Base-by-base conservation (phyloP, 2,888 invertebrate species). In the Timema podura region DNA sequence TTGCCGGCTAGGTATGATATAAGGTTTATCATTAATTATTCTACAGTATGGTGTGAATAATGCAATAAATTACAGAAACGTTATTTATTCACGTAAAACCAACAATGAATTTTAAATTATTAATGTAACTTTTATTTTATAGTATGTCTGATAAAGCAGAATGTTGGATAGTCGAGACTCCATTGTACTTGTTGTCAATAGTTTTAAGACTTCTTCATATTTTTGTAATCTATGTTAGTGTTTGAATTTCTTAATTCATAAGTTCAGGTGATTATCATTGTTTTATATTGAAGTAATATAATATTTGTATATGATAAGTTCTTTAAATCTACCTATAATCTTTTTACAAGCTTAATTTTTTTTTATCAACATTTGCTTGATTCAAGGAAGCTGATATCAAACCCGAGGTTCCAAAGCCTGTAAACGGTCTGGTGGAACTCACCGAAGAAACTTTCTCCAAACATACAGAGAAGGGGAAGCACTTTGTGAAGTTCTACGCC, bases 401-500 rank as follows among this genome's bases (percentile, higher is more conserved):
- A 61, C 79, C 80, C 3, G 77, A 79, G 74, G 82, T 85, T 48
- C 88, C 89, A 0, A 85, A 86, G 75, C 81, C 86, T 64, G 83
- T 85, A 65, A 85, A 85, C 73, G 89, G 88, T 8, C 82, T 93
- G 76, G 83, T 88, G 15, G 91, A 92, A 77, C 83, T 95, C 45
- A 91, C 87, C 51, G 92, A 92, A 76, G 87, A 90, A 16, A 91
- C 87, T 73, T 92, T 93, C 78, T 88, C 89, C 73, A 87, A 89
- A 76, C 88, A 89, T 78, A 83, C 93, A 0, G 85, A 87, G 1
- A 84, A 80, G 64, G 95, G 95, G 65, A 88, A 90, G 76, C 91
- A 93, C 80, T 96, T 96, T 79, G 85, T 96, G 6, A 94, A 95
- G 83, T 96, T 96, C 81, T 96, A 91, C 82, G 93, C 93, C 0